phyloP scores from a whole-genome alignment of 1,140 invertebrate species.

The Delia radicum region DNA sequence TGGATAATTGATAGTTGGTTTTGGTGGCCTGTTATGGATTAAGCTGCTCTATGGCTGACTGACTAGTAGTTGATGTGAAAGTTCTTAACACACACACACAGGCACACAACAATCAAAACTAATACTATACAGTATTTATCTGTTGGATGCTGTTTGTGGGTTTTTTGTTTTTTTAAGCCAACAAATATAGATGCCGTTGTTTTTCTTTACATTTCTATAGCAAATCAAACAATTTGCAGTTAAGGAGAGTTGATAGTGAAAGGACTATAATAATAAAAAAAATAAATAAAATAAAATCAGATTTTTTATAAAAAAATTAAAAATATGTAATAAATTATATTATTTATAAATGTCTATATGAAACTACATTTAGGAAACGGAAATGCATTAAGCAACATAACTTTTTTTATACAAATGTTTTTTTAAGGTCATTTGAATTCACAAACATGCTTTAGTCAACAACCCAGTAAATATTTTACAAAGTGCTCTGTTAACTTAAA shows the following conservation, averaged over 20 bases:
- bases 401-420: neutral
- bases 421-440: neutral
- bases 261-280: constrained; percentile 1
- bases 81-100: neutral
- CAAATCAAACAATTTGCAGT: neutral
- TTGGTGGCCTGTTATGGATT: neutral
- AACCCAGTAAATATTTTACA: too few relatives aligned
- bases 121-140: neutral
- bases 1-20: neutral
- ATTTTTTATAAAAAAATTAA: neutral
- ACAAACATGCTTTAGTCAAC: neutral
- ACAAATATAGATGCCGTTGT: neutral
- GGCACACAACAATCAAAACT: neutral
- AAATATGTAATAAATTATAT: neutral
- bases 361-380: neutral
- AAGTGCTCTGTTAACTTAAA: too few relatives aligned
- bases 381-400: constrained; percentile 15
- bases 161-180: neutral
- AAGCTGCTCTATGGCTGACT: neutral
- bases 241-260: neutral
- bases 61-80: neutral
- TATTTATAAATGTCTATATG: neutral
- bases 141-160: neutral
- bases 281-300: neutral
- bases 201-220: neutral